Conservation (phyloP, 2,797 vertebrate genomes). For the Sebastes cheni region DNA sequence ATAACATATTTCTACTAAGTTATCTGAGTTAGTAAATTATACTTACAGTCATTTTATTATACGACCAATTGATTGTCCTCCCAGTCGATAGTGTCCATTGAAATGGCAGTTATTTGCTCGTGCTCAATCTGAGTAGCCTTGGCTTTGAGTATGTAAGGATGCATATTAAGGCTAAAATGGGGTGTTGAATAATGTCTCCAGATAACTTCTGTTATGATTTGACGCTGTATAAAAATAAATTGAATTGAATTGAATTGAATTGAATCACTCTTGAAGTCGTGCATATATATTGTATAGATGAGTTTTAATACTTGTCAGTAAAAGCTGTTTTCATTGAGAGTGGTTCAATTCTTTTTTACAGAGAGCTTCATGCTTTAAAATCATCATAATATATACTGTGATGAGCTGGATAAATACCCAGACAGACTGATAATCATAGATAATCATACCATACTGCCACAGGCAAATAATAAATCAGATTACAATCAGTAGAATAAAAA, state of each 20-base stretch:
- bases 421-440: constrained; percentile 2
- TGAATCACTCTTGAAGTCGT: background rate
- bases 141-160: background rate
- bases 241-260: too few relatives aligned
- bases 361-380: background rate
- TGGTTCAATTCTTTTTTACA: background rate
- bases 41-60: background rate
- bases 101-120: background rate
- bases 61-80: background rate
- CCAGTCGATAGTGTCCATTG: background rate
- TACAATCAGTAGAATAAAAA: constrained; percentile 5
- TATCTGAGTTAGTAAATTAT: background rate
- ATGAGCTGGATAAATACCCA: background rate
- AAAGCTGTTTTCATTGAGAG: background rate
- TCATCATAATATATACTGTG: background rate
- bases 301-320: background rate
- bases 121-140: background rate
- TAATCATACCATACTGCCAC: background rate
- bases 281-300: too few relatives aligned
- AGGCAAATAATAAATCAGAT: constrained; percentile 14
- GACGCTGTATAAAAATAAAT: too few relatives aligned
- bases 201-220: too few relatives aligned
- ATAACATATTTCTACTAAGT: background rate
- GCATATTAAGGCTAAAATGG: background rate
- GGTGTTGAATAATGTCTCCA: too few relatives aligned